phyloP scores from a whole-genome alignment of 2,888 invertebrate species.

The Dryomyza anilis region DNA sequence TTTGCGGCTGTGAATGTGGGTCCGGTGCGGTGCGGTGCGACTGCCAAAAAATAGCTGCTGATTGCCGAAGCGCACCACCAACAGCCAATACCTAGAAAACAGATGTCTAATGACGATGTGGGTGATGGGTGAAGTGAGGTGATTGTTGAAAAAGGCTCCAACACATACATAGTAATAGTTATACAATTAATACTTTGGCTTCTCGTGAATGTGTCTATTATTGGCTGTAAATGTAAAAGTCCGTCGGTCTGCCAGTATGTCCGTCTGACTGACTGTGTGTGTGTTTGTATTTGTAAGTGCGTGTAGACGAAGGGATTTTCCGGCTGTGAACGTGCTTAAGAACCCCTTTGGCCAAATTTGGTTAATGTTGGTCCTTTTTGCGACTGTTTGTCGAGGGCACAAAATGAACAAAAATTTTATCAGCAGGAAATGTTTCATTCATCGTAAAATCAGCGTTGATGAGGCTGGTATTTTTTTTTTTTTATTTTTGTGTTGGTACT shows the following conservation, averaged over 20 bases:
- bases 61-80: conserved; percentile 22
- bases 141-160: conserved; percentile 7
- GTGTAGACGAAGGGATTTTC: conserved; percentile 23
- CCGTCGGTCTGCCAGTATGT: not conserved
- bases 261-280: conserved; percentile 1
- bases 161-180: conserved; percentile 33
- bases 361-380: conserved; percentile 23
- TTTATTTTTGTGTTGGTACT: too few relatives aligned
- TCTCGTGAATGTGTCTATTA: conserved; percentile 28
- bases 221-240: conserved; percentile 17
- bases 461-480: too few relatives aligned
- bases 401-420: conserved; percentile 25
- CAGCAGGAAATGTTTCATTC: conserved; percentile 27
- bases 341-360: conserved; percentile 35
- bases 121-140: not conserved
- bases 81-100: too few relatives aligned
- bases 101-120: too few relatives aligned
- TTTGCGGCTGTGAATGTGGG: not conserved
- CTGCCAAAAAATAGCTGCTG: conserved; percentile 23
- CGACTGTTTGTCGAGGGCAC: conserved; percentile 15
- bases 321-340: conserved; percentile 33
- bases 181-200: conserved; percentile 36
- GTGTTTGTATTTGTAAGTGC: not conserved
- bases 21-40: too few relatives aligned
- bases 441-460: too few relatives aligned